Evolutionary conservation across 2,113 vertebrate genomes (phyloP).

Genomic region (Rhinichthys klamathensis): DNA sequence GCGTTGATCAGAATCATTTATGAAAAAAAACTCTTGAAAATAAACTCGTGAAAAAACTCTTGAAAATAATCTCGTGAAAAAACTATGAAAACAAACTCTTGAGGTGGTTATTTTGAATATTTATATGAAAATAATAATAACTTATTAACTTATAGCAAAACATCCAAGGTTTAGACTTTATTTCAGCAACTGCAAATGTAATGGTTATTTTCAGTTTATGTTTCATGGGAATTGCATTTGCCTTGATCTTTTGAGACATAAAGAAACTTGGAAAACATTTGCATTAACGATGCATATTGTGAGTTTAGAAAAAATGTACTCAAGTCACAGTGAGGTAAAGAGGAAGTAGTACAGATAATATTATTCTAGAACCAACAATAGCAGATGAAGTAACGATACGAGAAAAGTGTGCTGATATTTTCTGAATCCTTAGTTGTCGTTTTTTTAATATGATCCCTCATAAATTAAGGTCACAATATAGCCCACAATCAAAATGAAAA

Average conservation of each 20-base stretch:
- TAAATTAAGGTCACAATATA: background rate
- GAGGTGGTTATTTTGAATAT: background rate
- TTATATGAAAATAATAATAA: background rate
- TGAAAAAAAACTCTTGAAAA: too few relatives aligned
- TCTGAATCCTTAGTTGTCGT: background rate
- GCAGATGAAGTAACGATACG: background rate
- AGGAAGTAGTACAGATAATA: background rate
- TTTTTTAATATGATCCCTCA: background rate
- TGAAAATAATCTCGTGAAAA: too few relatives aligned
- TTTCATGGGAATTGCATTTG: background rate
- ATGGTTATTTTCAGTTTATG: background rate
- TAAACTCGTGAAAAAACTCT: too few relatives aligned
- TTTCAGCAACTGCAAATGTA: background rate
- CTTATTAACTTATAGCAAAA: background rate
- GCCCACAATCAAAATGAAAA: too few relatives aligned
- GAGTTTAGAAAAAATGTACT: background rate
- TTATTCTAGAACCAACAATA: background rate
- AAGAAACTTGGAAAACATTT: background rate
- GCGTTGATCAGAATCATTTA: background rate
- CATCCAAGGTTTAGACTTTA: background rate
- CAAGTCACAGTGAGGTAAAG: background rate
- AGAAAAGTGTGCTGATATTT: background rate
- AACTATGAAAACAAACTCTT: background rate
- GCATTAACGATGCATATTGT: background rate
- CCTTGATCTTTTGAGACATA: background rate